phyloP scores from a whole-genome alignment of 2,113 vertebrate species.

The Eulemur rufifrons region DNA sequence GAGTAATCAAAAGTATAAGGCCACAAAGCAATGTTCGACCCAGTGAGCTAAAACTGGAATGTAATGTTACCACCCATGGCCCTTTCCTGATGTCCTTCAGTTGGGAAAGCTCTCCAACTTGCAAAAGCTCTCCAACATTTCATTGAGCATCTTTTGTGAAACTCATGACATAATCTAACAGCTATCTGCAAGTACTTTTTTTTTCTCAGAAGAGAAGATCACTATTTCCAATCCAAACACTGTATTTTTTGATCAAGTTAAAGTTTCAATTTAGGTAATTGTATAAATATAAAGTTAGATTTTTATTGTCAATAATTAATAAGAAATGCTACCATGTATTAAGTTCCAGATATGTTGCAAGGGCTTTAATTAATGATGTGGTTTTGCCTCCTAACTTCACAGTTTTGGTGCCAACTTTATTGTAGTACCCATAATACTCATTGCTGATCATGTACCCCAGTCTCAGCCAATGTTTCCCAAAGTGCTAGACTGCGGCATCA shows the following conservation, averaged over 20 bases:
- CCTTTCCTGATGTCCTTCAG: not conserved
- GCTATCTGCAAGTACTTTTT: not conserved
- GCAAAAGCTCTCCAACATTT: not conserved
- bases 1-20: constrained; percentile 53
- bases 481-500: not conserved
- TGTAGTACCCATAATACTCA: not conserved
- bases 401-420: not conserved
- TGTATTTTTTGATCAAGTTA: not conserved
- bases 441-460: not conserved
- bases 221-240: not conserved
- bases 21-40: not conserved
- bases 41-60: not conserved
- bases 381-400: not conserved
- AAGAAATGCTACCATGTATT: not conserved
- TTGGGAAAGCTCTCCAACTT: not conserved
- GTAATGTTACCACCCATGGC: not conserved
- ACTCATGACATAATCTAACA: not conserved
- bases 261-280: not conserved
- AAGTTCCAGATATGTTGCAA: not conserved
- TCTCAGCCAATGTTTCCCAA: not conserved
- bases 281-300: not conserved
- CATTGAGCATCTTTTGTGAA: not conserved
- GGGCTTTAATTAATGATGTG: not conserved
- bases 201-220: not conserved
- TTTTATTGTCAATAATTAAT: not conserved